phyloP scores from a whole-genome alignment of 2,888 invertebrate genomes.

The Ochropacha duplaris region DNA sequence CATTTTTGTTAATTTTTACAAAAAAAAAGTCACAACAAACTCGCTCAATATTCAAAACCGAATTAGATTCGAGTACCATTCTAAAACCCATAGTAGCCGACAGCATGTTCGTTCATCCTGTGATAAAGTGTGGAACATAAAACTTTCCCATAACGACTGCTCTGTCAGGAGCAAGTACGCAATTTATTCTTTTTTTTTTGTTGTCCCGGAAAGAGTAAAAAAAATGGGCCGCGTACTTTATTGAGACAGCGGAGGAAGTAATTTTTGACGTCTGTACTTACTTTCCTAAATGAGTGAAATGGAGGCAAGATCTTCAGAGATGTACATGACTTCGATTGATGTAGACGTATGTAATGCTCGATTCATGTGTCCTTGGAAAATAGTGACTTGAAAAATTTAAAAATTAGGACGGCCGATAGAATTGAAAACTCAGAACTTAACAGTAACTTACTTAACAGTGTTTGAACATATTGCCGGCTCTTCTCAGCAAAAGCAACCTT shows the following conservation, averaged over 20 bases:
- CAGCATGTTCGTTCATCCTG: slow-evolving; percentile 45
- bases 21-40: background rate
- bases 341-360: background rate
- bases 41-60: slow-evolving; percentile 4
- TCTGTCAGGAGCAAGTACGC: slow-evolving; percentile 68
- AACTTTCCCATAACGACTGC: slow-evolving; percentile 66
- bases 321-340: background rate
- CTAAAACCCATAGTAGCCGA: slow-evolving; percentile 26
- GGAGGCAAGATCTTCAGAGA: background rate
- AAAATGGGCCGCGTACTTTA: slow-evolving; percentile 44
- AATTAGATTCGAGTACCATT: slow-evolving; percentile 9
- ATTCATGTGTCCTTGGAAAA: too few relatives aligned
- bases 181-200: slow-evolving; percentile 56
- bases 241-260: slow-evolving; percentile 40
- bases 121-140: slow-evolving; percentile 68
- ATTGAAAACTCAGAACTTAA: too few relatives aligned
- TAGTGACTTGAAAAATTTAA: too few relatives aligned
- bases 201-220: slow-evolving; percentile 35
- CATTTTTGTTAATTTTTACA: too few relatives aligned
- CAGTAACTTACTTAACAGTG: too few relatives aligned
- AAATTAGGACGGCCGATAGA: too few relatives aligned
- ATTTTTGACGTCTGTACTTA: slow-evolving; percentile 35
- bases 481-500: too few relatives aligned
- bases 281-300: background rate
- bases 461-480: too few relatives aligned